phyloP scores from a whole-genome alignment of 2,113 vertebrate genomes.

The Lethenteron camtschaticum region DNA sequence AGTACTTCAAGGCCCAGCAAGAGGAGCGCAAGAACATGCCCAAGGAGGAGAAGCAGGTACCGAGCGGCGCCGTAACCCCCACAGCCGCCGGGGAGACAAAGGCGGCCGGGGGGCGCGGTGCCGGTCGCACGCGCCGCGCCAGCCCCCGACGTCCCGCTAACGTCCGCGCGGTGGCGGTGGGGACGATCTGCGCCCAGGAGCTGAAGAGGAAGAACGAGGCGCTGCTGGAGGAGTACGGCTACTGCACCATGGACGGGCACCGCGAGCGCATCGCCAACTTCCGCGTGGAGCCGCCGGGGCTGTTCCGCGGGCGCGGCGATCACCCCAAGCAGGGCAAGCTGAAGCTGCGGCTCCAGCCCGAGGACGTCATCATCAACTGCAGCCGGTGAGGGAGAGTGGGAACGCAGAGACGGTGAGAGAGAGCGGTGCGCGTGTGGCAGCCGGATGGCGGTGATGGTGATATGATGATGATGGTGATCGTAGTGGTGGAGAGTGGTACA shows the following conservation, averaged over 20 bases:
- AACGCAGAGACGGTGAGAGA: not conserved
- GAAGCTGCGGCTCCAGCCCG: constrained; percentile 63
- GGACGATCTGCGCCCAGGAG: constrained; percentile 30
- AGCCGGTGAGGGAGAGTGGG: constrained; percentile 51
- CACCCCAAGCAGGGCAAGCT: constrained; percentile 95
- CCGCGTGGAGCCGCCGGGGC: constrained; percentile 79
- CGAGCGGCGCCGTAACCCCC: not conserved
- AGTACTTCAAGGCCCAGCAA: constrained; percentile 72
- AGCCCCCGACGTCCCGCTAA: not conserved
- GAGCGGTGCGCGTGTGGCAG: no score
- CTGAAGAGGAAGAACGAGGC: constrained; percentile 78
- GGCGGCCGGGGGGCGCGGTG: not conserved
- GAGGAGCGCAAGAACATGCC: constrained; percentile 88
- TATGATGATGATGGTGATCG: no score
- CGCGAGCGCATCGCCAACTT: constrained; percentile 88
- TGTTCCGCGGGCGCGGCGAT: constrained; percentile 76
- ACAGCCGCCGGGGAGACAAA: not conserved
- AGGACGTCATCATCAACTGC: constrained; percentile 90
- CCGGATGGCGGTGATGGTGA: no score
- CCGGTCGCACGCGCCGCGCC: no score
- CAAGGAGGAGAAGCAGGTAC: constrained; percentile 77
- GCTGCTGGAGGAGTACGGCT: constrained; percentile 68
- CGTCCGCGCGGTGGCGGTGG: not conserved
- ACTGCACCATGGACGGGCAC: constrained; percentile 89
- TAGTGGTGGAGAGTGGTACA: no score